Base-by-base conservation (phyloP, 2,113 vertebrate species). In the Sinocyclocheilus rhinocerous region DNA sequence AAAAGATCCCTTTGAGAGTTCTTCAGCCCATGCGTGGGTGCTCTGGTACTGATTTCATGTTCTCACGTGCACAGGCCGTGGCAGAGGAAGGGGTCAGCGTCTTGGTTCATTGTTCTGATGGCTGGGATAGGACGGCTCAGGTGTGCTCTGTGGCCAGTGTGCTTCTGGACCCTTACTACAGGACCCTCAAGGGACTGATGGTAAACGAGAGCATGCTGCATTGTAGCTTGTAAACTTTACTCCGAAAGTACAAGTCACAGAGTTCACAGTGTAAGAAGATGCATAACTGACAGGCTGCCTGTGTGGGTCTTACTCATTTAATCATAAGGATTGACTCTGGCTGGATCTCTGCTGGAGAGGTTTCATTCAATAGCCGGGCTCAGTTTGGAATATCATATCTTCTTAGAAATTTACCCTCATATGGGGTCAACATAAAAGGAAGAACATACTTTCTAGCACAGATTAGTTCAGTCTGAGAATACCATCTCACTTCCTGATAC, bases 31-130 rank as follows among this genome's bases (percentile, higher is more conserved):
- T 42, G 26, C 6, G 5, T 57, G 50, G 39, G 10, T 4, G 73
- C 26, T 79, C 2, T n/a, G 65, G n/a, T 55, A 18, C 73, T 88
- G 15, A 87, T 26, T 65, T n/a, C n/a, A 63, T 76, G 16, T 72
- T 76, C 42, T 72, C 29, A 6, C 13, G 8, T 20, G 50, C 72
- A 20, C 85, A 99, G 98, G 97, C 97, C 29, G 93, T 99, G 88
- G 95, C 96, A 85, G 96, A 97, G 90, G 97, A 98, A 90, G 97
- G 96, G 18, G 93, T 96, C 85, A 99, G 97, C 65, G 97, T 99
- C 87, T 94, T 99, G 85, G 97, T 99, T 72, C 98, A 99, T 94
- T 99, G 98, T 86, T 99, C 98, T 4, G 98, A 99, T 10, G 98
- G 98, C 86, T 99, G 98, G 98, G 97, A 99, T 91, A 94, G 97